Percentiles rank a stretch among this genome's conserved stretches.
phyloP scores from a whole-genome alignment of 2,113 vertebrate species.

The Galbula dea region DNA sequence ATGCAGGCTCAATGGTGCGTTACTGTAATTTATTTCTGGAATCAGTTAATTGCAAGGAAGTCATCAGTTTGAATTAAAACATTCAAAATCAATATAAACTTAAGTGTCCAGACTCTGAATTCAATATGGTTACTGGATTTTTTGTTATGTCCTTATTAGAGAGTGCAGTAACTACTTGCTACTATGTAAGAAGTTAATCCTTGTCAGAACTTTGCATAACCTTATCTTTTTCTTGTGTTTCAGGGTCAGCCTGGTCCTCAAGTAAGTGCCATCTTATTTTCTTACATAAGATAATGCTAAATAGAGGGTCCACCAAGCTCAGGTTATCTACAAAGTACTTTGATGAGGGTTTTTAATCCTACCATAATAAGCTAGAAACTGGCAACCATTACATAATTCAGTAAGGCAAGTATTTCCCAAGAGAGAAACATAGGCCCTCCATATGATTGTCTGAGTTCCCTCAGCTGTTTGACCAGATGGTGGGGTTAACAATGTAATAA shows the following conservation, averaged over 20 bases:
- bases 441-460: constrained; percentile 57
- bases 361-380: constrained; percentile 34
- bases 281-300: not conserved
- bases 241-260: constrained; percentile 80
- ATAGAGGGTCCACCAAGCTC: not conserved
- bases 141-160: not conserved
- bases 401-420: constrained; percentile 64
- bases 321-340: not conserved
- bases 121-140: not conserved
- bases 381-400: constrained; percentile 65
- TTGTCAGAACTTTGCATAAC: constrained; percentile 26
- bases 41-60: not conserved
- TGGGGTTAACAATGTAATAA: constrained; percentile 45
- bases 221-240: constrained; percentile 49
- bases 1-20: not conserved
- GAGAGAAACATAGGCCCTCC: constrained; percentile 64
- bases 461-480: constrained; percentile 75
- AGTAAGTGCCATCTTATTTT: constrained; percentile 69
- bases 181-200: not conserved
- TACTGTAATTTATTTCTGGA: not conserved
- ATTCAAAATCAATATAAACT: not conserved
- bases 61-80: not conserved
- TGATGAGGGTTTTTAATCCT: not conserved
- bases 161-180: not conserved
- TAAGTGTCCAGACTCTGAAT: not conserved